phyloP scores from a whole-genome alignment of 2,797 vertebrate genomes.

The Bucorvus abyssinicus region DNA sequence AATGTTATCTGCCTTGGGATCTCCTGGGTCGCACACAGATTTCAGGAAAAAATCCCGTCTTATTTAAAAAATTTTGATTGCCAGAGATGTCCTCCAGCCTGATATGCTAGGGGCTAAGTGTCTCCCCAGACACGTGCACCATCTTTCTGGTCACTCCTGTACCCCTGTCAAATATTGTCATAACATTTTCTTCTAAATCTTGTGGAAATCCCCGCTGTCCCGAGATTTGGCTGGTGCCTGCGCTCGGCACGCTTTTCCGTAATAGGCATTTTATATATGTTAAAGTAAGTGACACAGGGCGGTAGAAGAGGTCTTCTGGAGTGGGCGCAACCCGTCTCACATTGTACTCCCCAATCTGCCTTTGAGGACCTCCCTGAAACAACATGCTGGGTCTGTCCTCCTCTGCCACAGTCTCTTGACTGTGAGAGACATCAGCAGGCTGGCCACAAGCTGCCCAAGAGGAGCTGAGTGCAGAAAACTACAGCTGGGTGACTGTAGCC shows the following conservation, averaged over 20 bases:
- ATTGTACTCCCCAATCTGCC: not conserved
- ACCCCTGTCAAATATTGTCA: conserved; percentile 13
- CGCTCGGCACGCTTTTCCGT: not conserved
- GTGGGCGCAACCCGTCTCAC: not conserved
- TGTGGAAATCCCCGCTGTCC: conserved; percentile 41
- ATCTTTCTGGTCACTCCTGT: not conserved
- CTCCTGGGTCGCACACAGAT: not conserved
- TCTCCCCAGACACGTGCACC: not conserved
- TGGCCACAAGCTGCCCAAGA: not conserved
- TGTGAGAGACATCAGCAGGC: not conserved
- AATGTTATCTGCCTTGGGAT: conserved; percentile 41
- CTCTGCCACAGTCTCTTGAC: not conserved
- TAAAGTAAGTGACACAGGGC: not conserved
- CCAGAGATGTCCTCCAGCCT: not conserved
- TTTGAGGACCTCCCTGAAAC: not conserved
- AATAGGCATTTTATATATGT: not conserved
- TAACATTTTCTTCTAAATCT: conserved; percentile 25
- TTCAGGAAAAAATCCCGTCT: not conserved
- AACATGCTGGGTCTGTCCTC: not conserved
- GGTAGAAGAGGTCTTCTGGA: not conserved
- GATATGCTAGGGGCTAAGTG: not conserved
- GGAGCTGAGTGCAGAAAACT: not conserved
- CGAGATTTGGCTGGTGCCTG: not conserved
- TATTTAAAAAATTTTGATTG: not conserved
- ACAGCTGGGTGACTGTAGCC: not conserved